Evolutionary conservation across 1,140 invertebrate genomes (phyloP), one percentile per base, ranked within the genome.

Genomic region (Eulimnadia texana): DNA sequence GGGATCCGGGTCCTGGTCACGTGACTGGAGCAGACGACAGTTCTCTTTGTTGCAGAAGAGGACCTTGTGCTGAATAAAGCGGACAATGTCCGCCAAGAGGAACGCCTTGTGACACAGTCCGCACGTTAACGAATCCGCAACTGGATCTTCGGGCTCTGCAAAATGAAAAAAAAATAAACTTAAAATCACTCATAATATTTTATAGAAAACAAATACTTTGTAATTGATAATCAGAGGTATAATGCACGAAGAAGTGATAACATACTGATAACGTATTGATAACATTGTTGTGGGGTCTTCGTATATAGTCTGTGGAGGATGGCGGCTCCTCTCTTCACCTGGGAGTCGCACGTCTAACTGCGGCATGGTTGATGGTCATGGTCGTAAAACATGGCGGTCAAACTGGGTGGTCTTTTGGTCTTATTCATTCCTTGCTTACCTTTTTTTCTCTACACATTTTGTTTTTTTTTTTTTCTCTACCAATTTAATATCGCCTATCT

Each of bases 51-150:
- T 86, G 73, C 86, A 90, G 63, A 29, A 20, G 9, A 29, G 82
- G 63, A 93, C 84, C 76, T 95, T 95, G 81, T 95, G 92, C 74
- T 94, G 88, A 69, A 95, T 94, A 77, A 95, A 95, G 59, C 86
- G 82, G 60, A 93, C 86, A 66, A 95, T 94, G 76, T 95, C 90
- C 16, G 86, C 84, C 33, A 96, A 79, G 52, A 88, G 85, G 76
- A 94, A 95, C 22, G 89, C 84, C 70, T 89, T 86, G 68, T 89
- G 84, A 74, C 92, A 95, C 57, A 83, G 82, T 51, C 92, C 91
- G 74, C 91, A 96, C 65, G 90, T 92, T 66, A 95, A 82, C 13
- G 28, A 24, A 58, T 58, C 56, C 33, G 19, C 23, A 28, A 19
- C 13, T n/a, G 19, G 10, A 23, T 58, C 56, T n/a, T 28, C 33